Evolutionary conservation across 2,888 invertebrate species (phyloP), one percentile per base, ranked within the genome.

Genomic region (Drosophila falleni): DNA sequence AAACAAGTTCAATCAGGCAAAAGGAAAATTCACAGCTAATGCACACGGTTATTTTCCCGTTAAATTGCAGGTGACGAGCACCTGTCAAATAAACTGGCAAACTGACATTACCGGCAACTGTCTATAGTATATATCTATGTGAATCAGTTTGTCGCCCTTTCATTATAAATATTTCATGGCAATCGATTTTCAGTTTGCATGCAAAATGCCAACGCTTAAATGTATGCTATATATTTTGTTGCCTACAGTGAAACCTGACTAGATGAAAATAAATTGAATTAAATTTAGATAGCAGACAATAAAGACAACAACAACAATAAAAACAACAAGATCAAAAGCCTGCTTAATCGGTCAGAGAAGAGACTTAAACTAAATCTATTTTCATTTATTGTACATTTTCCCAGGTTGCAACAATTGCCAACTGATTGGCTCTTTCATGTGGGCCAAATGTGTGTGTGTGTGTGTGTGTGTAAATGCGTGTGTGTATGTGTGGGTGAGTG

Each of bases 141-240:
- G 37, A 51, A 15, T 13, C 6, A 13, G 11, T 31, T 19, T 10
- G 3, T 31, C 13, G 11, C 23, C n/a, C 26, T 26, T 29, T 29
- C 8, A 29, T 42, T 31, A 31, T 31, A 46, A 59, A 15, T 35
- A 44, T 75, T 73, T 63, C 33, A 65, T 35, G 29, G 19, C 58
- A 70, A 87, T 80, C 78, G 84, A 87, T 84, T 75, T 66, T 64
- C 35, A 46, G 58, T 78, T 71, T 67, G 42, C 75, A 67, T 46
- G 54, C 42, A 46, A 53, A 54, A 66, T 63, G 19, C 35, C 41
- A 47, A 44, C 39, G 59, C 61, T 26, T 33, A 16, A 71, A 71
- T 67, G 74, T 86, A 67, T 65, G 63, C 68, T 66, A 67, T 10
- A 53, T 19, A 31, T 10, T 19, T 29, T 42, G 13, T 9, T 8